Base-by-base conservation (phyloP, 2,888 invertebrate species). In the Amorpha juglandis region DNA sequence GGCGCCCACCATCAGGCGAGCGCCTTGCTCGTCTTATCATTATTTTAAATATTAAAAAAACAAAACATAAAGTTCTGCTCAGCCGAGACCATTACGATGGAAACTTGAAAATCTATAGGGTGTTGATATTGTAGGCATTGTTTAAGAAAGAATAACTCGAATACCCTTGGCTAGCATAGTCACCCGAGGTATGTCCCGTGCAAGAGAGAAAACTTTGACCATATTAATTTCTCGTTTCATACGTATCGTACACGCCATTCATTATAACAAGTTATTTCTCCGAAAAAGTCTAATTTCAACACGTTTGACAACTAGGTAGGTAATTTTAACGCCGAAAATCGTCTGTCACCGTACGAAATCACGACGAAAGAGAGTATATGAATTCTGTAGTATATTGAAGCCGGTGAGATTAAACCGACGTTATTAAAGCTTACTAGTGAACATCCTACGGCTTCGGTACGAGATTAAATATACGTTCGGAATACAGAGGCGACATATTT, bases 401-500 rank as follows among this genome's bases (percentile, higher is more conserved):
- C 71, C 74, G 71, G 79, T 66, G 78, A 83, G 84, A 84, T 86
- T 84, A 85, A 82, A 80, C 80, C 79, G 69, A 76, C 76, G 82
- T 83, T 86, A 87, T 87, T 87, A 87, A 84, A 64, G 62, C 64
- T 64, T 67, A 64, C 67, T 67, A 67, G 64, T 67, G 67, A 67
- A 66, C 66, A 53, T 66, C 66, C 62, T 52, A 65, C 65, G 62
- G 62, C 63, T 66, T 53, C 63, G 66, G 14, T 27, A 53, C 6
- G 16, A 35, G 45, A 66, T 53, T 62, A 66, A 66, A 66, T 33
- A 53, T 33, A 33, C 21, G 62, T 52, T 66, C 47, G 35, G 45
- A 42, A 51, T 45, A 14, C 47, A 66, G 66, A 65, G 9, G 52
- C 21, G 65, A 62, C 65, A n/a, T 21, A 14, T 45, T 11, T 38